A percentile compares a stretch with the other conserved stretches of the same genome.
phyloP scores from a whole-genome alignment of 2,888 invertebrate genomes.

The Nezara viridula region DNA sequence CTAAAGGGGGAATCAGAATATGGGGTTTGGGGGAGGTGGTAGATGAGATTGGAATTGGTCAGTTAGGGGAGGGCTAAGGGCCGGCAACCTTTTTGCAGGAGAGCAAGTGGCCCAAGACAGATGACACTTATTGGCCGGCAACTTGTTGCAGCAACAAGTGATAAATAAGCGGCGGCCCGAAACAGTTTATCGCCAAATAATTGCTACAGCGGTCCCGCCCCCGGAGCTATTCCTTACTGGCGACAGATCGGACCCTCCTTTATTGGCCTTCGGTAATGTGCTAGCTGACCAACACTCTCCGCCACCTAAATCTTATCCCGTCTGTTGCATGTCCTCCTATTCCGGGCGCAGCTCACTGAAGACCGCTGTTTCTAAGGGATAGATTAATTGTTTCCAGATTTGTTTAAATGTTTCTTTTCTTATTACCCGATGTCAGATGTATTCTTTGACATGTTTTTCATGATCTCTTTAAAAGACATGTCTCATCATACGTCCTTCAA shows the following conservation, averaged over 20 bases:
- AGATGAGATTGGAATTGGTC: constrained; percentile 47
- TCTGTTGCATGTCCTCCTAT: constrained; percentile 2
- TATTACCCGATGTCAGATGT: background rate
- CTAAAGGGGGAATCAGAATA: constrained; percentile 16
- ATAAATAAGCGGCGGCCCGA: constrained; percentile 59
- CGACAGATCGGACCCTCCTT: constrained; percentile 42
- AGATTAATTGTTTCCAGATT: background rate
- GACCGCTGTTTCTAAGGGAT: background rate
- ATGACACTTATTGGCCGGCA: constrained; percentile 63
- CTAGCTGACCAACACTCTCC: background rate
- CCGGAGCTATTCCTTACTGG: constrained; percentile 57
- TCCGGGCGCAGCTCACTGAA: background rate
- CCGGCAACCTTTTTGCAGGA: constrained; percentile 29
- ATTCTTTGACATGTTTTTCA: too few species aligned
- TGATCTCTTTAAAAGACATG: too few species aligned
- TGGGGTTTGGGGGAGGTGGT: background rate
- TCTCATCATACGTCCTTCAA: too few species aligned
- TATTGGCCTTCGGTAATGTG: constrained; percentile 15
- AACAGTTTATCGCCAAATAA: constrained; percentile 62
- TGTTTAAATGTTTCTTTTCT: background rate
- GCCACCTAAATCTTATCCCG: constrained; percentile 46
- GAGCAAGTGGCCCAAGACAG: constrained; percentile 60
- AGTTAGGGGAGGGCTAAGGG: constrained; percentile 48
- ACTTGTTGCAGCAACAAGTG: constrained; percentile 64
- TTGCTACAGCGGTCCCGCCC: constrained; percentile 61